Conservation (phyloP, 92 coral and sea anemone genomes). For the Parazoanthus atlanticus region DNA sequence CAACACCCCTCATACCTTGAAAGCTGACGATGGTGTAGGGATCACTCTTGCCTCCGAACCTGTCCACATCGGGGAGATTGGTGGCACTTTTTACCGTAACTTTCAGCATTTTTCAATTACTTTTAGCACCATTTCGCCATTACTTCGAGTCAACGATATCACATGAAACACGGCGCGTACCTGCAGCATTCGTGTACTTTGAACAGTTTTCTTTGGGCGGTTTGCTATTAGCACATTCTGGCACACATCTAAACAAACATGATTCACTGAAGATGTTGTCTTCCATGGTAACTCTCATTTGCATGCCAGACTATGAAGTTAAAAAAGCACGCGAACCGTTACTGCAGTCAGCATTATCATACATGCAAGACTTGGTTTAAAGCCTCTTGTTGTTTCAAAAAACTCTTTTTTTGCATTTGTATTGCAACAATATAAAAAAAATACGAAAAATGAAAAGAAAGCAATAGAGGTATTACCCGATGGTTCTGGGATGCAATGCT, state of each 20-base stretch:
- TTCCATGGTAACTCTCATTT: not conserved
- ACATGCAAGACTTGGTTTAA: too few relatives aligned
- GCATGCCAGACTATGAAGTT: not conserved
- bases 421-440: too few relatives aligned
- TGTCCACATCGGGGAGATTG: slow-evolving; percentile 89
- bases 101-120: slow-evolving; percentile 55
- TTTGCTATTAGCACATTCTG: not conserved
- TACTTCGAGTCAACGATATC: too few relatives aligned
- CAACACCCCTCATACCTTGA: slow-evolving; percentile 64
- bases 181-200: not conserved
- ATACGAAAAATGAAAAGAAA: too few relatives aligned
- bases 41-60: slow-evolving; percentile 84
- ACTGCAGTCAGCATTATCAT: too few relatives aligned
- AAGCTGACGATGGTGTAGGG: slow-evolving; percentile 81
- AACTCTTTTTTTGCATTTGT: too few relatives aligned
- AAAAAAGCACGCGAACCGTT: not conserved
- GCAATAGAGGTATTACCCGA: too few relatives aligned
- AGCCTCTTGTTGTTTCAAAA: too few relatives aligned
- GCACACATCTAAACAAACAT: not conserved
- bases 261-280: not conserved
- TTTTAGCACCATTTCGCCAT: not conserved
- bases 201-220: not conserved
- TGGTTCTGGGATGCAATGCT: too few relatives aligned
- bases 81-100: slow-evolving; percentile 75
- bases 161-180: not conserved